These are phyloP conservation scores for Elachura formosa DNA, from an alignment of 2,113 vertebrate genomes.

Conservation along the genomic window DNA sequence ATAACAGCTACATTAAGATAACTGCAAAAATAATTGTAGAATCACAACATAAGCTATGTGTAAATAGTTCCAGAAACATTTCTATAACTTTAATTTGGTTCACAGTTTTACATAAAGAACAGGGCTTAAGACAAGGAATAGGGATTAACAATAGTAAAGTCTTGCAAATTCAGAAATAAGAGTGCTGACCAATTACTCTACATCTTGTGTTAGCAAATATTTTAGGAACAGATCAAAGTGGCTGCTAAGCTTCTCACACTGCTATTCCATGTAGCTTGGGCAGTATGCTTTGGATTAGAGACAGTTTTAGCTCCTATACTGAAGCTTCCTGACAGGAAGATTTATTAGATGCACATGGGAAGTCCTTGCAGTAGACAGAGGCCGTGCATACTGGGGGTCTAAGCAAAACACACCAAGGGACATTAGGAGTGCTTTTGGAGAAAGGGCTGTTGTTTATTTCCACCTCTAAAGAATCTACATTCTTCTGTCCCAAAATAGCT, in stretches of 20 bases:
- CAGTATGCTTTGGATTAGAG: background rate
- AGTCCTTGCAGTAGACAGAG: background rate
- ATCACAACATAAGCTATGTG: slow-evolving; percentile 38
- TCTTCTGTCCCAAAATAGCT: background rate
- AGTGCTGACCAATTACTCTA: background rate
- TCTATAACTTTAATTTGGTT: slow-evolving; percentile 7
- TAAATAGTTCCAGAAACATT: slow-evolving; percentile 51
- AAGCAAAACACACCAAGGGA: background rate
- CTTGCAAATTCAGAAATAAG: background rate
- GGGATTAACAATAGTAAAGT: background rate
- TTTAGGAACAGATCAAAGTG: background rate
- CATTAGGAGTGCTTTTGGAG: background rate
- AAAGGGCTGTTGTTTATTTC: background rate
- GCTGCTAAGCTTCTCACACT: background rate
- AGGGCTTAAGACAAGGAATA: background rate
- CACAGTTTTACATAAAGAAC: background rate
- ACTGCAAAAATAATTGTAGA: slow-evolving; percentile 63
- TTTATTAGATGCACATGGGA: background rate
- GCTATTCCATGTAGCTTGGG: background rate
- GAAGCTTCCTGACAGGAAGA: background rate
- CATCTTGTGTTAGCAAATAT: background rate
- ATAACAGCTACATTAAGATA: slow-evolving; percentile 51
- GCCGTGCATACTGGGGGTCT: fast-evolving
- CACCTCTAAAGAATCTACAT: background rate
- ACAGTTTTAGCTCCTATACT: background rate